Conservation (phyloP, 2,113 vertebrate genomes). For the Brevimyrus niger region DNA sequence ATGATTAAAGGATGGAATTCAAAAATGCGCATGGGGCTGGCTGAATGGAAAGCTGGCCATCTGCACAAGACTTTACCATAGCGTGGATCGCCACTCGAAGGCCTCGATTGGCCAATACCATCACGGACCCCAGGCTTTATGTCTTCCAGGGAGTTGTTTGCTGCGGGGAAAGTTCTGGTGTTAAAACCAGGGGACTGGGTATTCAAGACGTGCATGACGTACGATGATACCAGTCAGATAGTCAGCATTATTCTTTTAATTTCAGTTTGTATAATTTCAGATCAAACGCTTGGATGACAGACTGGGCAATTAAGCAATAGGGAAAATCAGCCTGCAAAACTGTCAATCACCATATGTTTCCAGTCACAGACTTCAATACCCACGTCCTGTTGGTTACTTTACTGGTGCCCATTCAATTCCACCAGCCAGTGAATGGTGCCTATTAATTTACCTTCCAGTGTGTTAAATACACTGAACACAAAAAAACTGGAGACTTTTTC, state of each 20-base stretch:
- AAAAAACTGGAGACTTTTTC: neutral
- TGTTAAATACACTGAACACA: neutral
- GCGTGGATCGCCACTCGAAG: slow-evolving; percentile 22
- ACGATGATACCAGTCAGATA: neutral
- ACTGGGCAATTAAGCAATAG: neutral
- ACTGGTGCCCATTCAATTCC: neutral
- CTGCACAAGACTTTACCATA: slow-evolving; percentile 16
- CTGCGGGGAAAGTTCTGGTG: slow-evolving; percentile 20
- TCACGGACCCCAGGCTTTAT: slow-evolving; percentile 20
- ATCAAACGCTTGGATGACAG: neutral
- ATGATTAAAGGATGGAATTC: neutral
- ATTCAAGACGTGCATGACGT: neutral
- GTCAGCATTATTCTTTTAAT: neutral
- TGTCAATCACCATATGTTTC: neutral
- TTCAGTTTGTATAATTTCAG: neutral
- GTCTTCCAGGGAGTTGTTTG: slow-evolving; percentile 25
- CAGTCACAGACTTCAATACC: neutral
- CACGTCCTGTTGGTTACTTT: neutral
- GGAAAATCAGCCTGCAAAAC: neutral
- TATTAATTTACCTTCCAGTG: neutral
- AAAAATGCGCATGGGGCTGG: neutral
- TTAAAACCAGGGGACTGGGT: slow-evolving; percentile 1
- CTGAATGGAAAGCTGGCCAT: neutral
- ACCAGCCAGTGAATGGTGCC: neutral
- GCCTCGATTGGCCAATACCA: slow-evolving; percentile 25